These are phyloP conservation scores for Hapalemur alaotrensis DNA, from an alignment of 2,797 vertebrate genomes.

Conservation along the genomic window DNA sequence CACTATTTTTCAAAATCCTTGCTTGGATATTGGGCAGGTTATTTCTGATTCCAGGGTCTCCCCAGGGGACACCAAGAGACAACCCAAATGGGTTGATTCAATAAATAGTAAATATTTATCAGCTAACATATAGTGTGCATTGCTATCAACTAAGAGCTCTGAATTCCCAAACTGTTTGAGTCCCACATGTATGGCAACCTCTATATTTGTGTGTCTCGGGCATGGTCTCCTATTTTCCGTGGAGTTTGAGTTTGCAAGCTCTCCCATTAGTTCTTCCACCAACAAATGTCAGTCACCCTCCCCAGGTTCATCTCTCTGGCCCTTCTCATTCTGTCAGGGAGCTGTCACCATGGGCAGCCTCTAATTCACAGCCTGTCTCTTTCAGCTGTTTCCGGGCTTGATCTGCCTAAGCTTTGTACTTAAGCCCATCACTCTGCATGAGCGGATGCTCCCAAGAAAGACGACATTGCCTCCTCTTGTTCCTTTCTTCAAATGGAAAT, in stretches of 20 bases:
- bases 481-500: slow-evolving; percentile 7
- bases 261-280: not conserved
- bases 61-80: not conserved
- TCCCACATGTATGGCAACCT: not conserved
- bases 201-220: not conserved
- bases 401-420: slow-evolving; percentile 25
- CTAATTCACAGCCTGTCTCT: slow-evolving; percentile 33
- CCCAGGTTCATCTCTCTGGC: not conserved
- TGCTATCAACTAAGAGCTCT: not conserved
- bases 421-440: not conserved
- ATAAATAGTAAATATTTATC: not conserved
- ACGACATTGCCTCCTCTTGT: not conserved
- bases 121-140: not conserved
- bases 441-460: not conserved
- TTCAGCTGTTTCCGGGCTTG: not conserved
- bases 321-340: not conserved
- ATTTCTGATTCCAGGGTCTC: not conserved
- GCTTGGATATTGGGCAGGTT: not conserved
- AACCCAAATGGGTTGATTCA: not conserved
- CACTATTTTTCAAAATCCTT: not conserved
- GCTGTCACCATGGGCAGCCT: not conserved
- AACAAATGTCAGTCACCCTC: not conserved
- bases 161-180: not conserved
- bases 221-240: not conserved
- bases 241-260: not conserved